phyloP scores from a whole-genome alignment of 2,113 vertebrate genomes.

The Pterocles gutturalis region DNA sequence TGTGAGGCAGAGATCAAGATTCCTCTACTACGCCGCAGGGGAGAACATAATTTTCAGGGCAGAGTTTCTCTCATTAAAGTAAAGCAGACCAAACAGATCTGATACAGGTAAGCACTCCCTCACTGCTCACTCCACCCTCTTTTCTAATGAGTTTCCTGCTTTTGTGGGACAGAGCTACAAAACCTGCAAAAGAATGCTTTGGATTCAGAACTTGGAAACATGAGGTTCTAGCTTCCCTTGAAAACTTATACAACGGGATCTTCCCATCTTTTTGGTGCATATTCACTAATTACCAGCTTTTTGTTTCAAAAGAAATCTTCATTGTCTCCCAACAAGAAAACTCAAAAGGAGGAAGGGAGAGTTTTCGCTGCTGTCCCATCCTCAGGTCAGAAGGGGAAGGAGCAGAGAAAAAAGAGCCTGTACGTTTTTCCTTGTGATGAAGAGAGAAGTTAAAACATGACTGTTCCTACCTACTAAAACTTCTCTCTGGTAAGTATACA shows the following conservation, averaged over 20 bases:
- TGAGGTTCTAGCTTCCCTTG: neutral
- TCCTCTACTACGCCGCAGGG: neutral
- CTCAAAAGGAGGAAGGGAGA: neutral
- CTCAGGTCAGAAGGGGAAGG: neutral
- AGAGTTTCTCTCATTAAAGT: neutral
- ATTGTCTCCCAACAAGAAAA: neutral
- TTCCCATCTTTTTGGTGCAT: neutral
- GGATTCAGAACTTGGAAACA: conserved; percentile 7
- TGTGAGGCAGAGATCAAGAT: conserved; percentile 24
- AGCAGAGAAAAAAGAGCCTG: neutral
- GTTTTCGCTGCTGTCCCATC: neutral
- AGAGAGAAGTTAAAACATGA: conserved; percentile 54
- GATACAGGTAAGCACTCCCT: conserved; percentile 39
- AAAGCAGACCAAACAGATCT: neutral
- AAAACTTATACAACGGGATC: neutral
- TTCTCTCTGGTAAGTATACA: conserved; percentile 32
- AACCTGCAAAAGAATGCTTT: neutral
- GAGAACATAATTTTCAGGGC: neutral
- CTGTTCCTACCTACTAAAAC: neutral
- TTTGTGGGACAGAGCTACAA: conserved; percentile 19
- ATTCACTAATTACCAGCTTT: neutral
- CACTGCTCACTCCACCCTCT: conserved; percentile 41
- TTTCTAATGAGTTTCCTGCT: conserved; percentile 60
- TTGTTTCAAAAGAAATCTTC: neutral
- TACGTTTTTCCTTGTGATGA: conserved; percentile 39